phyloP scores from a whole-genome alignment of 2,888 invertebrate genomes.

The Lordiphosa andalusiaca region DNA sequence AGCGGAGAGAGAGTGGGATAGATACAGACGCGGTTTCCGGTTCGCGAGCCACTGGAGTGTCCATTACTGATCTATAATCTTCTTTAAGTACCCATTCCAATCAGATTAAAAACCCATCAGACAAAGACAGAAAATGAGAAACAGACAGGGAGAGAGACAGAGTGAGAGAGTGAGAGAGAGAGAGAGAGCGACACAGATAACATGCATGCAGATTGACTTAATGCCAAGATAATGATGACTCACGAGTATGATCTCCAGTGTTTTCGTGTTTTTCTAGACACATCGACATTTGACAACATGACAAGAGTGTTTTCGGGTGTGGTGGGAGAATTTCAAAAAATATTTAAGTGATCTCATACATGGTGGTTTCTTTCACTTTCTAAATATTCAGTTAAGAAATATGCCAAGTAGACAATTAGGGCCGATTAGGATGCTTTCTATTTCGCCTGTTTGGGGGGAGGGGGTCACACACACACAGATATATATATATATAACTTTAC shows the following conservation, averaged over 20 bases:
- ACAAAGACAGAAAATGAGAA: slow-evolving; percentile 11
- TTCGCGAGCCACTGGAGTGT: too few relatives aligned
- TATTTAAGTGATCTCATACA: slow-evolving; percentile 27
- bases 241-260: slow-evolving; percentile 68
- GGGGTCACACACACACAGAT: slow-evolving; percentile 2
- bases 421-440: slow-evolving; percentile 9
- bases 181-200: slow-evolving; percentile 14
- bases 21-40: too few relatives aligned
- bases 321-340: slow-evolving; percentile 39
- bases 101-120: slow-evolving; percentile 27
- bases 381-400: slow-evolving; percentile 66
- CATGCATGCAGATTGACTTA: not conserved
- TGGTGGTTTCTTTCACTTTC: slow-evolving; percentile 38
- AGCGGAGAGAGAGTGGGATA: too few relatives aligned
- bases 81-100: slow-evolving; percentile 13
- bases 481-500: slow-evolving; percentile 4
- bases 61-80: not conserved
- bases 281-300: slow-evolving; percentile 52
- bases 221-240: slow-evolving; percentile 51
- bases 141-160: slow-evolving; percentile 5
- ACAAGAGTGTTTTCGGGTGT: slow-evolving; percentile 27
- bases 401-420: slow-evolving; percentile 19
- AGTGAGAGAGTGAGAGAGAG: slow-evolving; percentile 5
- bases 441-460: slow-evolving; percentile 28
- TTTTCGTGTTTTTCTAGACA: slow-evolving; percentile 63